These are phyloP conservation scores for Pterocles burchelli DNA, from an alignment of 2,113 vertebrate genomes.

Conservation along the genomic window DNA sequence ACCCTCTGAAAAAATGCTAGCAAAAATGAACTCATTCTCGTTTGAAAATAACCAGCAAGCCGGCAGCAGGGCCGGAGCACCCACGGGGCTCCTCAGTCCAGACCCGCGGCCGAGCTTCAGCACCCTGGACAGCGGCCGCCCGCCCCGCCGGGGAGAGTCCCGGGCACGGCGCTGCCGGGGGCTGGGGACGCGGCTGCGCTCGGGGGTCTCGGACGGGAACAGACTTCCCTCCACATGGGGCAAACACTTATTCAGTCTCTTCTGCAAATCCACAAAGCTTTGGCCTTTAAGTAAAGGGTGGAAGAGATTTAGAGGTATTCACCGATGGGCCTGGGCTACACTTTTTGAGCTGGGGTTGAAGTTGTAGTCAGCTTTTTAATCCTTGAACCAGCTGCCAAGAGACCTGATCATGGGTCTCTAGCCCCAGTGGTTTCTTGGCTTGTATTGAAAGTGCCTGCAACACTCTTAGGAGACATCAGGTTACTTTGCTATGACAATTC, in stretches of 20 bases:
- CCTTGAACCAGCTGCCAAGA: neutral
- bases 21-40: neutral
- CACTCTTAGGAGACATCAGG: neutral
- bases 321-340: accelerated
- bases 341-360: accelerated
- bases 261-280: accelerated
- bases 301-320: neutral
- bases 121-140: neutral
- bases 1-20: neutral
- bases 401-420: neutral
- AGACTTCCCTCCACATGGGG: accelerated
- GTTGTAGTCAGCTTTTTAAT: neutral
- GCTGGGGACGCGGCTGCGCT: accelerated
- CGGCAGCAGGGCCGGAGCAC: accelerated
- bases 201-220: accelerated
- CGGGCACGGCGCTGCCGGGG: no score
- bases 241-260: neutral
- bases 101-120: neutral
- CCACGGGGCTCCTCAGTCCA: accelerated
- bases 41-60: accelerated
- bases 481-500: neutral
- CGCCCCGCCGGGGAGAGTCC: neutral
- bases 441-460: neutral
- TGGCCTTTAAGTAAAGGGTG: accelerated
- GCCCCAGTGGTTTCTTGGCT: neutral